Evolutionary conservation across 2,888 invertebrate species (phyloP).

Genomic region (Conus canariensis): DNA sequence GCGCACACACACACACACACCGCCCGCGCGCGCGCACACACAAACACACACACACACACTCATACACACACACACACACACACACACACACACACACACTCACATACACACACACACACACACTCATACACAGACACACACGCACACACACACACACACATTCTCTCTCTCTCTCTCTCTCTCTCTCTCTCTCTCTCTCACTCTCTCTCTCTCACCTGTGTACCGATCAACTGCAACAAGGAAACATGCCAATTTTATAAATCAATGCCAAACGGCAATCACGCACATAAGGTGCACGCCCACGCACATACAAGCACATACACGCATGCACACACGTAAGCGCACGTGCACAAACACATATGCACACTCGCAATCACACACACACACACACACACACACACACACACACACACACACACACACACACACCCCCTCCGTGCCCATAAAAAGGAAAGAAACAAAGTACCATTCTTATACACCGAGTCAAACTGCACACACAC

Average conservation of each 20-base stretch:
- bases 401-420: conserved; percentile 6
- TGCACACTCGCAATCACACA: background rate
- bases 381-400: conserved; percentile 6
- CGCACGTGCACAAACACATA: background rate
- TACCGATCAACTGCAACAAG: too few species aligned
- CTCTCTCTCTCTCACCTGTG: too few species aligned
- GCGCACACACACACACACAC: background rate
- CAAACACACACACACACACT: background rate
- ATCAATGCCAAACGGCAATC: too few species aligned
- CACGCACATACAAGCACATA: background rate
- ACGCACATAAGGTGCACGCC: background rate
- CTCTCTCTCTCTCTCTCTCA: too few species aligned
- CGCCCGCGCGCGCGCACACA: background rate
- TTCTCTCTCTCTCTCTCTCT: too few species aligned
- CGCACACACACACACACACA: conserved; percentile 4
- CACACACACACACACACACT: background rate
- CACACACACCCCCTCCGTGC: background rate
- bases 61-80: background rate
- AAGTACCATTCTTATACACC: background rate
- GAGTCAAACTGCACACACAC: background rate
- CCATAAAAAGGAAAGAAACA: background rate
- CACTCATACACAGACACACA: background rate
- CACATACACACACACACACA: background rate
- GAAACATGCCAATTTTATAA: too few species aligned
- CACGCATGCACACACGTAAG: background rate